A percentile compares a stretch with the other conserved stretches of the same genome.
These are phyloP conservation scores for Lasioglossum baleicum DNA, from an alignment of 1,140 invertebrate species.

Conservation along the genomic window DNA sequence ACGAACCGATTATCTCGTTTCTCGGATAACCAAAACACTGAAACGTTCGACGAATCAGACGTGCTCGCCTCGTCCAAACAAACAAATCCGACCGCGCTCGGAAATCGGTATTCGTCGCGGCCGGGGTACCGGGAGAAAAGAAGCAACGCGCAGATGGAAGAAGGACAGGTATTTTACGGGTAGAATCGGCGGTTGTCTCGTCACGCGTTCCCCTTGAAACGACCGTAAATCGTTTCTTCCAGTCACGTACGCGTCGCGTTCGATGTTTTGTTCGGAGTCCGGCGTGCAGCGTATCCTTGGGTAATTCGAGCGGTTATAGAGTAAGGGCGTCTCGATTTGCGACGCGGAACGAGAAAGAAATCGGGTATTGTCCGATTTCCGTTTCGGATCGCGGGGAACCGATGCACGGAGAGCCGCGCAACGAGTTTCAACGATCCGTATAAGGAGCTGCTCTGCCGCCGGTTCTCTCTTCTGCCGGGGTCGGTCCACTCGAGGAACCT, in stretches of 20 bases:
- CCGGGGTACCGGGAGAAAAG: not conserved
- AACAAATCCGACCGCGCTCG: too few relatives aligned
- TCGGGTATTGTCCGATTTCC: too few relatives aligned
- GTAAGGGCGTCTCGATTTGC: not conserved
- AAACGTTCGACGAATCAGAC: too few relatives aligned
- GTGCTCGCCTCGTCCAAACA: too few relatives aligned
- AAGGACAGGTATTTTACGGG: conserved; percentile 9
- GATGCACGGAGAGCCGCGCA: too few relatives aligned
- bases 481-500: not conserved
- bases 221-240: conserved; percentile 39
- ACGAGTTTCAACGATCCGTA: conserved; percentile 60
- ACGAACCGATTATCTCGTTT: too few relatives aligned
- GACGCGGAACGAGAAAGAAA: not conserved
- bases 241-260: conserved; percentile 19
- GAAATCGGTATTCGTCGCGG: conserved; percentile 27
- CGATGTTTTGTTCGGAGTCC: conserved; percentile 6
- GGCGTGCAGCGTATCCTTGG: not conserved
- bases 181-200: conserved; percentile 29
- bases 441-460: conserved; percentile 67
- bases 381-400: too few relatives aligned
- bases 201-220: conserved; percentile 41
- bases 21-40: too few relatives aligned
- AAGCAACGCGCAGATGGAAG: not conserved
- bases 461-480: conserved; percentile 30
- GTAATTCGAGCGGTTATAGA: not conserved